phyloP scores from a whole-genome alignment of 1,140 invertebrate genomes.

The Helicoverpa armigera region DNA sequence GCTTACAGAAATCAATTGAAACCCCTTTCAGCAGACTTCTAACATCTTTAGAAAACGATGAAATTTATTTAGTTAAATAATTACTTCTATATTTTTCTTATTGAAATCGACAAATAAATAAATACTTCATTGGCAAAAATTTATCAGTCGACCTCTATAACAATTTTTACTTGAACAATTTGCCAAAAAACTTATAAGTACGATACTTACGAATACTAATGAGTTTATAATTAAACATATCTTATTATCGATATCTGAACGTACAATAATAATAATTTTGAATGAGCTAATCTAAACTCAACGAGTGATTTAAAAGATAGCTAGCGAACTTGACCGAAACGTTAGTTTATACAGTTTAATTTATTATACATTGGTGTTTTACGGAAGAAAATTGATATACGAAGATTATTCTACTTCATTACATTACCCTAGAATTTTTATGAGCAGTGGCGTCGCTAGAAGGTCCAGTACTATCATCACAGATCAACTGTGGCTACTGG shows the following conservation, averaged over 20 bases:
- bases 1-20: background rate
- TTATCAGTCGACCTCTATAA: constrained; percentile 31
- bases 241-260: constrained; percentile 18
- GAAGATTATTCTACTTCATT: constrained; percentile 11
- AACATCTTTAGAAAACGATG: constrained; percentile 8
- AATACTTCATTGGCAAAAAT: background rate
- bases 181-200: constrained; percentile 21
- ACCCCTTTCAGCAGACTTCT: background rate
- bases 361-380: background rate
- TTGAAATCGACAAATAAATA: constrained; percentile 27
- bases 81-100: background rate
- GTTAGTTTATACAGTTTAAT: background rate
- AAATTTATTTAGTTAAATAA: constrained; percentile 9
- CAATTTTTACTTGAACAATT: constrained; percentile 14
- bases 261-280: background rate
- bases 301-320: background rate
- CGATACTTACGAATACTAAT: constrained; percentile 43
- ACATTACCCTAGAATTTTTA: background rate
- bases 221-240: constrained; percentile 33
- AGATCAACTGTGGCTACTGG: background rate
- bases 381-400: background rate
- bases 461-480: background rate
- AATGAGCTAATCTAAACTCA: background rate
- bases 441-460: constrained; percentile 19
- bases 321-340: background rate